Evolutionary conservation across 2,113 vertebrate genomes (phyloP).

Genomic region (Cichladusa arquata): DNA sequence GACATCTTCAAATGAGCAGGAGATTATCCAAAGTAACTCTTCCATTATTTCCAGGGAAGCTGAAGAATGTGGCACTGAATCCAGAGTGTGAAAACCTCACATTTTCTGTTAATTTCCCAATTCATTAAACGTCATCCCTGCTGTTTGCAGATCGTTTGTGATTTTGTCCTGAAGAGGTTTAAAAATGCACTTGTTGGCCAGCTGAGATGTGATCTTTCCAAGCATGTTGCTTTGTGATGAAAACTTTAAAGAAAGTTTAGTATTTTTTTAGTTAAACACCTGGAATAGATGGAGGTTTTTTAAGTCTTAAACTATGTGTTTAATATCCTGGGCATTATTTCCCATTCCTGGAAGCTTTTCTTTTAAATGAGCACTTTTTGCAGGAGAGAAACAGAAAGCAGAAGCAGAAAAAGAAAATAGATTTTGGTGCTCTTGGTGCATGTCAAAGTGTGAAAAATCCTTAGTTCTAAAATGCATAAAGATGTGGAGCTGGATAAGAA

Average conservation of each 20-base stretch:
- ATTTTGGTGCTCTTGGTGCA: background rate
- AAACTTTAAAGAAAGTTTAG: background rate
- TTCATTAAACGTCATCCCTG: fast-evolving
- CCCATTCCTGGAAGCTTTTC: background rate
- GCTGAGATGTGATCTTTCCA: background rate
- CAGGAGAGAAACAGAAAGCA: background rate
- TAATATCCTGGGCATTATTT: background rate
- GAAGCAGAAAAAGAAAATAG: background rate
- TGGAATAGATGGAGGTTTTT: background rate
- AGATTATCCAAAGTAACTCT: fast-evolving
- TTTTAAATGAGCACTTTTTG: background rate
- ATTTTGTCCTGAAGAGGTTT: background rate
- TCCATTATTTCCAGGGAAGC: background rate
- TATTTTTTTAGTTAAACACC: background rate
- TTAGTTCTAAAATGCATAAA: background rate
- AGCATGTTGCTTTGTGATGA: background rate
- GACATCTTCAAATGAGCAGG: background rate
- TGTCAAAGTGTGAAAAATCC: background rate
- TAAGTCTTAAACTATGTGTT: background rate
- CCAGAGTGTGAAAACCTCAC: background rate
- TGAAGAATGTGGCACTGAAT: background rate
- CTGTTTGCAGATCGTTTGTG: background rate
- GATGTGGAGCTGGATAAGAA: background rate
- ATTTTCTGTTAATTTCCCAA: background rate
- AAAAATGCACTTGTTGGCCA: background rate